Conservation (phyloP, 2,888 invertebrate species). For the Drosophila fungiperda region DNA sequence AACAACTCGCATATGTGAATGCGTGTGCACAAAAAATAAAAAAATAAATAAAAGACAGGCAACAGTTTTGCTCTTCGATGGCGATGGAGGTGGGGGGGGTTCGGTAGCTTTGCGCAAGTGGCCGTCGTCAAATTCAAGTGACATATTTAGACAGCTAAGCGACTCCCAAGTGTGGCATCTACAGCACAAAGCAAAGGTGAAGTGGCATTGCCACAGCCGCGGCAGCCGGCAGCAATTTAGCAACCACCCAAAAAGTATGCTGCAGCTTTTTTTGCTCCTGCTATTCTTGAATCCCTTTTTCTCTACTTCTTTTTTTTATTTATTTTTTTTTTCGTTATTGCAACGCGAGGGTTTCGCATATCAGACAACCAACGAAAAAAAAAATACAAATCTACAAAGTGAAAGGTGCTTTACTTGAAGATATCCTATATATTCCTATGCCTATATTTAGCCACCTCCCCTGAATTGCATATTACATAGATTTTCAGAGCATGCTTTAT, state of each 20-base stretch:
- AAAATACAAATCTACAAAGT: background rate
- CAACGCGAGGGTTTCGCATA: slow-evolving; percentile 38
- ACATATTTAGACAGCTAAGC: slow-evolving; percentile 81
- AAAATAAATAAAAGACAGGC: slow-evolving; percentile 36
- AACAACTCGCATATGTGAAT: slow-evolving; percentile 16
- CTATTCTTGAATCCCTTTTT: slow-evolving; percentile 37
- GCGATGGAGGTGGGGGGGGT: background rate
- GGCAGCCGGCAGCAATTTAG: slow-evolving; percentile 64
- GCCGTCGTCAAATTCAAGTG: slow-evolving; percentile 80
- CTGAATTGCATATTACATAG: background rate
- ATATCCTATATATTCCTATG: background rate
- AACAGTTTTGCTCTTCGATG: slow-evolving; percentile 55
- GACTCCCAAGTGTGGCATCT: slow-evolving; percentile 68
- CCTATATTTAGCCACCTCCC: background rate
- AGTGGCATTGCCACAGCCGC: slow-evolving; percentile 56
- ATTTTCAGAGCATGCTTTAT: background rate
- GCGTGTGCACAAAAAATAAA: slow-evolving; percentile 29
- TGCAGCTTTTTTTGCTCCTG: slow-evolving; percentile 34
- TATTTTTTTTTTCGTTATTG: slow-evolving; percentile 13
- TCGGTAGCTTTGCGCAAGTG: slow-evolving; percentile 62
- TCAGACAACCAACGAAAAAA: slow-evolving; percentile 37
- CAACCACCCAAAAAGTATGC: slow-evolving; percentile 56
- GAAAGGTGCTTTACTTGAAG: too few relatives aligned
- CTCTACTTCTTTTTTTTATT: background rate
- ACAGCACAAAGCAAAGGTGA: slow-evolving; percentile 70